Base-by-base conservation (phyloP, 2,797 vertebrate species). In the Nyctalus aviator region DNA sequence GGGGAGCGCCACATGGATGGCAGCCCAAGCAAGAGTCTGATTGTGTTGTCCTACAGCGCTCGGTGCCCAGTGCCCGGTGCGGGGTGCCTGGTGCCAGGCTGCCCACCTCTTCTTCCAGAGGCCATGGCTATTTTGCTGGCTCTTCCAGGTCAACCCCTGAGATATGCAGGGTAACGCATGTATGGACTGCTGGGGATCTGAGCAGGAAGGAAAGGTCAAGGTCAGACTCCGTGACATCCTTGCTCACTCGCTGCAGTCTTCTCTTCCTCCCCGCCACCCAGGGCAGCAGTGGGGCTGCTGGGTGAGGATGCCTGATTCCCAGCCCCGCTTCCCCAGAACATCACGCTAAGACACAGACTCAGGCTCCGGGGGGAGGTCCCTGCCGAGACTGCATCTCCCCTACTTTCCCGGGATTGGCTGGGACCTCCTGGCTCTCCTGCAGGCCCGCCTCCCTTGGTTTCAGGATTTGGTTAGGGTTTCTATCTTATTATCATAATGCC, bases 11-110 rank as follows among this genome's bases (percentile, higher is more conserved):
- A 0, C 46, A 98, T 0, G 59, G 96, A 41, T 41, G 37, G 37
- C 37, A 41, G 37, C 37, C 37, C 37, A 41, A 41, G 44, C 44
- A 11, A 44, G 44, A 99, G 32, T 98, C 98, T 0, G 99, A 99
- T 96, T 99, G 99, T 50, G 94, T 97, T 93, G 93, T 99, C 75
- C 97, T 99, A 3, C 99, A 99, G 98, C 78, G 48, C n/a, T 0
- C 11, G 10, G 57, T 59, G 18, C 23, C 37, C 37, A 37, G 37
- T 37, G 37, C 37, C 37, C 37, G 4, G 37, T 37, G 37, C 37
- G n/a, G n/a, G 23, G 9, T 23, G 1, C 69, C 44, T 3, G 0
- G 15, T 1, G 4, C 59, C n/a, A 3, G 0, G 27, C 18, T 27
- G 25, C 41, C 30, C 0, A 17, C 48, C 35, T 50, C n/a, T 12